Evolutionary conservation across 64 coral and sea anemone species (phyloP), one percentile per base, ranked within the genome.

Genomic region (Dendronephthya gigantea): DNA sequence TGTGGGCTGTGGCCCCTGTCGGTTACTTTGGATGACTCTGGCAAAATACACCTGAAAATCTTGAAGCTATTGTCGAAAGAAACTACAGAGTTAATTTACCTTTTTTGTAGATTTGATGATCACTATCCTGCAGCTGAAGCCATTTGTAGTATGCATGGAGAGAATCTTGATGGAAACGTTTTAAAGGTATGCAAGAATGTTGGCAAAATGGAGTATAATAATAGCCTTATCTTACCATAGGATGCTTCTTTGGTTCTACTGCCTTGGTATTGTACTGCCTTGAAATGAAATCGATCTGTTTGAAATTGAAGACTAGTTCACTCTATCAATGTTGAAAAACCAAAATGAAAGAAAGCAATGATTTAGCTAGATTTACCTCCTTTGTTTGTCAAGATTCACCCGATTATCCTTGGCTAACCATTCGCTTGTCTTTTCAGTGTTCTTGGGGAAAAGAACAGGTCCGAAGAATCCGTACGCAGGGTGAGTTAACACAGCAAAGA

Each of bases 381-480:
- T n/a, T n/a, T n/a, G n/a, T n/a, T n/a, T n/a, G n/a, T n/a, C n/a
- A n/a, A n/a, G n/a, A n/a, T n/a, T n/a, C n/a, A n/a, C n/a, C n/a
- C n/a, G n/a, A n/a, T n/a, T n/a, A n/a, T n/a, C n/a, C n/a, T n/a
- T n/a, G n/a, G n/a, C n/a, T 25, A 70, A 70, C 23, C 19, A 66
- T 5, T 32, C 7, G 33, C 7, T 32, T 75, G 48, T 52, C 27
- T 38, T 82, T 27, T 35, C 72, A 93, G 91, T 93, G 91, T 84
- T 93, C 91, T 40, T 93, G 91, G 91, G 91, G 91, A 14, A 93
- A 93, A 83, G 91, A 93, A 75, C 72, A 79, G 25, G 55, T 23
- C 25, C 17, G 55, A 2, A 15, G 25, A 79, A 34, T 79, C 32
- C 32, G 1, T 79, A 79, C 15, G 58, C 58, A 3, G 36, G 36